phyloP scores from a whole-genome alignment of 2,113 vertebrate species.

The Ammodramus savannarum region DNA sequence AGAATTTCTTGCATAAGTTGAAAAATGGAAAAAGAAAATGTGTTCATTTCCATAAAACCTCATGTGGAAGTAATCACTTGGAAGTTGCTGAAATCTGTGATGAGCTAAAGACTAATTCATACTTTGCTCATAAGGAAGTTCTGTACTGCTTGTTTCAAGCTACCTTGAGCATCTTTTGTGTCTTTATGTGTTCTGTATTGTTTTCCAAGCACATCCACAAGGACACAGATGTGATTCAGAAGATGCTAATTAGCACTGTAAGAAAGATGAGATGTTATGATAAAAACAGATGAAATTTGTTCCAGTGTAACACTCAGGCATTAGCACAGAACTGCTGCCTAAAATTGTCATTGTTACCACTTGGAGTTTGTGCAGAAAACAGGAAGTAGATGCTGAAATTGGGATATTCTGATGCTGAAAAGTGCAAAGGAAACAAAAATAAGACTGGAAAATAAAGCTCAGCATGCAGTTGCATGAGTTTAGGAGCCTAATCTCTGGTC shows the following conservation, averaged over 20 bases:
- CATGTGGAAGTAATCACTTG: background rate
- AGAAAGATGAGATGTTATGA: background rate
- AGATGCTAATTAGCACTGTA: background rate
- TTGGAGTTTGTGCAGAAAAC: background rate
- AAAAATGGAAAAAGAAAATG: background rate
- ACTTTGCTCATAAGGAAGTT: background rate
- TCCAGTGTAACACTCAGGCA: background rate
- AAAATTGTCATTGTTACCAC: background rate
- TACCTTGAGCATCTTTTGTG: background rate
- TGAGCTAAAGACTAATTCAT: background rate
- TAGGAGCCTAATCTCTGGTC: background rate
- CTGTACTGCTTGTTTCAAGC: background rate
- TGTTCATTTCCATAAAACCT: background rate
- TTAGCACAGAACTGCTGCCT: background rate
- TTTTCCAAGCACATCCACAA: background rate
- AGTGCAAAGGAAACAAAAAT: background rate
- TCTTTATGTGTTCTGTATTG: background rate
- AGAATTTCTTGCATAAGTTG: background rate
- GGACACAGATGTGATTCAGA: background rate
- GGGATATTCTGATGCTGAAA: background rate
- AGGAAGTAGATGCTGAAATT: background rate
- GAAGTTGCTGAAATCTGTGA: background rate
- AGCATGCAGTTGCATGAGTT: background rate
- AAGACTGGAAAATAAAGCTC: background rate
- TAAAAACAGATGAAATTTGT: background rate